Evolutionary conservation across 30 jellyfish, hydroid and myxozoan genomes (phyloP), one percentile per base, ranked within the genome.

Genomic region (Calvadosia cruxmelitensis): DNA sequence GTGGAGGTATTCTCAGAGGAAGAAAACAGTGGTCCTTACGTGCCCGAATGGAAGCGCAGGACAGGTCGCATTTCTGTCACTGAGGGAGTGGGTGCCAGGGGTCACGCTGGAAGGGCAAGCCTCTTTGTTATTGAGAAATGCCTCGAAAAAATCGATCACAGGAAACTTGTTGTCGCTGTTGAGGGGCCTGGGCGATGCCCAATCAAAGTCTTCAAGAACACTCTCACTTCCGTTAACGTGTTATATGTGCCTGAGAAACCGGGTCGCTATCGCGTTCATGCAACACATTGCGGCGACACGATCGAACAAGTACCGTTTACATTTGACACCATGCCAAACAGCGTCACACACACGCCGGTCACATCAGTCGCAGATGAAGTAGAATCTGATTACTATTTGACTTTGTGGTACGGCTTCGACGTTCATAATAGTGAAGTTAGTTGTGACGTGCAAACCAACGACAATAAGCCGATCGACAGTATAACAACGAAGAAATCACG

Each of bases 261-360:
- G 2, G 95, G 95, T 10, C 33, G 31, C 25, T 77, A 66, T 67
- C 71, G 74, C 61, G 63, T 84, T n/a, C 88, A 84, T 66, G 71
- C 74, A 36, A 83, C 72, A 30, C 76, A 84, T 31, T 33, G 72
- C 30, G 95, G 95, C 31, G 71, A 57, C 36, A 35, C 34, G 50
- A 72, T 78, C 33, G 31, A 67, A 36, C 83, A 85, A 2, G 77
- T 89, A 31, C 95, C 95, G 72, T 84, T 70, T 34, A 77, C 77
- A 35, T 64, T 84, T 63, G 62, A 33, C 7, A 83, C 72, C 49
- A 80, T 35, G 49, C 72, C 73, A 34, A 42, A 42, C 57, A 42
- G 57, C 57, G 20, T 10, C 57, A 42, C 15, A 42, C 10, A 20
- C 20, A 42, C 15, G 15, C 10, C 15, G 15, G 20, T 10, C 57